A percentile compares a stretch with the other conserved stretches of the same genome.
Conservation (phyloP, 1,140 invertebrate genomes). For the Drosophila busckii region DNA sequence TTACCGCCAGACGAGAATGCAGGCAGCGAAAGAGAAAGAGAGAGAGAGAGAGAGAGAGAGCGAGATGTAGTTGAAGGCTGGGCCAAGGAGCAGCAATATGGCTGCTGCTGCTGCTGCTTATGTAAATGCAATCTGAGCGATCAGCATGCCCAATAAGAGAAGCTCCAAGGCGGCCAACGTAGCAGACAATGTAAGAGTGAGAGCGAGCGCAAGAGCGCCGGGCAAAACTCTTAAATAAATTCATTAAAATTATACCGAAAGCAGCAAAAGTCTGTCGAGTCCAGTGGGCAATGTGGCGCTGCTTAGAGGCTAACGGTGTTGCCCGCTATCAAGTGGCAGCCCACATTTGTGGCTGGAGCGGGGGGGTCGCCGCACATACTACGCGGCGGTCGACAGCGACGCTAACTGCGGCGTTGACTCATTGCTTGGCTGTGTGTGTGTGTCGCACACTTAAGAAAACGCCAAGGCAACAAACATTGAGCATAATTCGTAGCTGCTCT, state of each 20-base stretch:
- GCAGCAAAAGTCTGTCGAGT: conserved; percentile 20
- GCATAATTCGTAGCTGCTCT: conserved; percentile 21
- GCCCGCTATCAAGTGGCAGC: conserved; percentile 72
- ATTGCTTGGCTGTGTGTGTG: conserved; percentile 19
- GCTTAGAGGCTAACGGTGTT: conserved; percentile 32
- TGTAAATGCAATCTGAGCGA: conserved; percentile 29
- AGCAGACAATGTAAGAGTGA: neutral
- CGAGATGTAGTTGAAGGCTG: too few relatives aligned
- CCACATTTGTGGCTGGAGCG: conserved; percentile 54
- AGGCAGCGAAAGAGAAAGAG: too few relatives aligned
- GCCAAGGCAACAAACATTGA: conserved; percentile 33
- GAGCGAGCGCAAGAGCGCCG: conserved; percentile 29
- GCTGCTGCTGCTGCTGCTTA: conserved; percentile 43
- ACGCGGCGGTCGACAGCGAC: conserved; percentile 42
- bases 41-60: too few relatives aligned
- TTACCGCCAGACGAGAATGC: conserved; percentile 8
- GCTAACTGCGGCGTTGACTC: conserved; percentile 20
- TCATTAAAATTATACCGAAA: conserved; percentile 75
- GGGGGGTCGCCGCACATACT: conserved; percentile 42
- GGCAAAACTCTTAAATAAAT: conserved; percentile 73
- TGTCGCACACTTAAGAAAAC: conserved; percentile 51
- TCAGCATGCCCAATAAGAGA: conserved; percentile 26
- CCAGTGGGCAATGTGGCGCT: too few relatives aligned
- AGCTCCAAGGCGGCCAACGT: too few relatives aligned
- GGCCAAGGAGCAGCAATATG: conserved; percentile 43